Evolutionary conservation across 2,113 vertebrate genomes (phyloP).

Genomic region (Carettochelys insculpta): DNA sequence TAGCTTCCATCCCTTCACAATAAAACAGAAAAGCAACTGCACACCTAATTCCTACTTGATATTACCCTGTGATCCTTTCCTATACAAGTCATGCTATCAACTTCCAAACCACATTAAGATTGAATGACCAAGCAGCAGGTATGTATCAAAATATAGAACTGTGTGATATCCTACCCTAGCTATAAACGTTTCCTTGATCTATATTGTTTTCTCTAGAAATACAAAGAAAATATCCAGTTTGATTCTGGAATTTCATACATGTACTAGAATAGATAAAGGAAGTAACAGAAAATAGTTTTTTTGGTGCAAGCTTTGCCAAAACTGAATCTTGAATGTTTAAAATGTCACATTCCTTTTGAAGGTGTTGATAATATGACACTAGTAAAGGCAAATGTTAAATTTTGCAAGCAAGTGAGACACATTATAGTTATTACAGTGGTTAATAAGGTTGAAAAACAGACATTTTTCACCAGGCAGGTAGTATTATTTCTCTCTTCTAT

Average conservation of each 20-base stretch:
- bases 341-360: background rate
- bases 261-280: background rate
- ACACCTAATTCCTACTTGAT: background rate
- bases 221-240: background rate
- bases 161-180: background rate
- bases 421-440: background rate
- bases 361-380: background rate
- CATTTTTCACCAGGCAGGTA: background rate
- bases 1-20: background rate
- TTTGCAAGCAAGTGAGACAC: background rate
- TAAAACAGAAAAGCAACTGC: background rate
- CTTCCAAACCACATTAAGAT: background rate
- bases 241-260: background rate
- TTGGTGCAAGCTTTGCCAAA: background rate
- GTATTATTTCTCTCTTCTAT: background rate
- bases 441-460: background rate
- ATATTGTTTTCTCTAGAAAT: background rate
- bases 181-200: background rate
- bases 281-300: rapidly evolving
- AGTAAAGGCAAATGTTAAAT: background rate
- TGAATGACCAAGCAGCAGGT: background rate
- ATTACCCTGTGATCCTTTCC: background rate
- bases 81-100: background rate
- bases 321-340: background rate
- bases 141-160: background rate